phyloP scores from a whole-genome alignment of 2,888 invertebrate genomes.

The Adelognathus sp. region DNA sequence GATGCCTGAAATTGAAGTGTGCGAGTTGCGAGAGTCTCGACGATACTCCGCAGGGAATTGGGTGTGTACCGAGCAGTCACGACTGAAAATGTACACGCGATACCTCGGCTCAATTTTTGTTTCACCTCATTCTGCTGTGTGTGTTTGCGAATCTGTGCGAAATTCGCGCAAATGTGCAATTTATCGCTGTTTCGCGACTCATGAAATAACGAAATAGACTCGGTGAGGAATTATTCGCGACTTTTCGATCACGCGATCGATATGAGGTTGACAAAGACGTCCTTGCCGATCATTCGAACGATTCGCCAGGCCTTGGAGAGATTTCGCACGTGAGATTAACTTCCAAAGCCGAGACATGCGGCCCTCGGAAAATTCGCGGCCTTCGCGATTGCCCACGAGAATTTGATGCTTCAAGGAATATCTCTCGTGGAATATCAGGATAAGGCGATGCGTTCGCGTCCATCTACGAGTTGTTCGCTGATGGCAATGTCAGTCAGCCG shows the following conservation, averaged over 20 bases:
- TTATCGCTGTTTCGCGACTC: neutral
- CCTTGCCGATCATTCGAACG: slow-evolving; percentile 10
- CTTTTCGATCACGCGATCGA: neutral
- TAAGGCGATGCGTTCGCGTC: neutral
- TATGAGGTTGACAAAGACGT: neutral
- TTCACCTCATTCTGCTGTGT: neutral
- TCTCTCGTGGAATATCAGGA: neutral
- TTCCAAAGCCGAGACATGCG: slow-evolving; percentile 18
- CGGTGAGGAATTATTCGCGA: neutral
- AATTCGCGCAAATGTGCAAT: neutral
- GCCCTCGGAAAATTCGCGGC: slow-evolving; percentile 17
- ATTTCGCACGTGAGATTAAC: slow-evolving; percentile 33
- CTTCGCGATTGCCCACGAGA: slow-evolving; percentile 42
- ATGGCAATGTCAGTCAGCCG: slow-evolving; percentile 17
- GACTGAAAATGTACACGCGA: neutral
- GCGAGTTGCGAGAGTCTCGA: slow-evolving; percentile 8
- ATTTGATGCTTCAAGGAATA: slow-evolving; percentile 31
- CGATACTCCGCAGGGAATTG: neutral
- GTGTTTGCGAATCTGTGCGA: neutral
- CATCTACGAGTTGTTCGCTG: neutral
- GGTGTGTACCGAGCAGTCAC: neutral
- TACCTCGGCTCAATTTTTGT: neutral
- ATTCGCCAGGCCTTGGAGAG: neutral
- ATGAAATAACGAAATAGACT: neutral
- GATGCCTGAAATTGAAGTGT: slow-evolving; percentile 41